Evolutionary conservation across 2,113 vertebrate genomes (phyloP).

Genomic region (Dinomys branickii): DNA sequence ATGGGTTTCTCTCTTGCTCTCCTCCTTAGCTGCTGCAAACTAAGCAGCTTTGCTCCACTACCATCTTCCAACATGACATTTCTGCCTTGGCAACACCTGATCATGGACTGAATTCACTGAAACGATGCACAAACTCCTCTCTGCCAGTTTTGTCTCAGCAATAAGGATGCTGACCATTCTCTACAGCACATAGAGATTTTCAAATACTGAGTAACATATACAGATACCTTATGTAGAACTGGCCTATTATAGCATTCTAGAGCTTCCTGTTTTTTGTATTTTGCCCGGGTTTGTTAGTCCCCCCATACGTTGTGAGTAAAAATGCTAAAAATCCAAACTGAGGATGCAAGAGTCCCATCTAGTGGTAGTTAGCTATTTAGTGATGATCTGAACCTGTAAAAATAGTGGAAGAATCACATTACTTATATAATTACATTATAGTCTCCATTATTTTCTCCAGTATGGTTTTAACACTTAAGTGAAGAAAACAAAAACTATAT

Average conservation of each 20-base stretch:
- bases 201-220: neutral
- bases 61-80: neutral
- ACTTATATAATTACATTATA: neutral
- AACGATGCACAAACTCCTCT: neutral
- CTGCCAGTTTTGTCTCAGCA: neutral
- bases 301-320: neutral
- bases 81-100: neutral
- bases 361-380: conserved; percentile 56
- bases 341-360: conserved; percentile 75
- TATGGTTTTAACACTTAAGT: neutral
- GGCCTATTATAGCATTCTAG: neutral
- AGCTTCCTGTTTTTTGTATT: neutral
- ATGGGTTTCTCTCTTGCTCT: neutral
- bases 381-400: neutral
- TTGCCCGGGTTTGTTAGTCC: neutral
- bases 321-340: neutral
- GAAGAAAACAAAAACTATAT: neutral
- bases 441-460: neutral
- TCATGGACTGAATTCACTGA: neutral
- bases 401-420: neutral
- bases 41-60: neutral
- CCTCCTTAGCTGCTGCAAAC: neutral
- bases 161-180: neutral
- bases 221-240: neutral
- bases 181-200: neutral